Evolutionary conservation across 1,140 invertebrate genomes (phyloP), one percentile per base, ranked within the genome.

Genomic region (Eriocheir sinensis): DNA sequence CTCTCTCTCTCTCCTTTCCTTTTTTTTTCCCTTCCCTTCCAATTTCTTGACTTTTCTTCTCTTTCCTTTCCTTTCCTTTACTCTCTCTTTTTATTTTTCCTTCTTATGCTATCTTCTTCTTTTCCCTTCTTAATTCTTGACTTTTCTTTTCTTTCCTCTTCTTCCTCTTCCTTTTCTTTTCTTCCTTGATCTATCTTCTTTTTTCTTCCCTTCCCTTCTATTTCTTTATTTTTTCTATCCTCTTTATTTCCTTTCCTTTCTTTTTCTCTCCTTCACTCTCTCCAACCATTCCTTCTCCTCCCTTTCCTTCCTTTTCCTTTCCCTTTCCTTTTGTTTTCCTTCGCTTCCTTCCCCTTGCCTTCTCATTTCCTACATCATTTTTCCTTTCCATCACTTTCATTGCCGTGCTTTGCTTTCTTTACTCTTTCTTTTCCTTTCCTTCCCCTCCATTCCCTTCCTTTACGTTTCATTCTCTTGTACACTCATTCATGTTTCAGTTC

Each of bases 1-100:
- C 89, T 90, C 48, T 48, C 44, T 53, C 48, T 60, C 89, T 60
- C 44, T 34, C 38, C n/a, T 30, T 27, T 32, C 30, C 89, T 90
- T 27, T 6, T 32, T 17, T 32, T 60, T 21, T 34, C n/a, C 21
- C 30, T 6, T 53, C 6, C n/a, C n/a, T 88, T 32, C 17, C 36
- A 88, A 30, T 38, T 21, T 32, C 60, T 15, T n/a, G 12, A n/a
- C 60, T 36, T 88, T 9, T 21, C 17, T 60, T 27, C 53, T 60
- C 53, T 60, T 3, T 21, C 53, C 53, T 60, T 21, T 21, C 53
- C 48, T 17, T 21, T 53, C 21, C 48, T 21, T 53, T n/a, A n/a
- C n/a, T n/a, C n/a, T n/a, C n/a, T n/a, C n/a, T n/a, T n/a, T n/a
- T n/a, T n/a, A n/a, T n/a, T n/a, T n/a, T n/a, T n/a, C n/a, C n/a